Evolutionary conservation across 2,113 vertebrate genomes (phyloP), one percentile per base, ranked within the genome.

Genomic region (Pluvialis apricaria): DNA sequence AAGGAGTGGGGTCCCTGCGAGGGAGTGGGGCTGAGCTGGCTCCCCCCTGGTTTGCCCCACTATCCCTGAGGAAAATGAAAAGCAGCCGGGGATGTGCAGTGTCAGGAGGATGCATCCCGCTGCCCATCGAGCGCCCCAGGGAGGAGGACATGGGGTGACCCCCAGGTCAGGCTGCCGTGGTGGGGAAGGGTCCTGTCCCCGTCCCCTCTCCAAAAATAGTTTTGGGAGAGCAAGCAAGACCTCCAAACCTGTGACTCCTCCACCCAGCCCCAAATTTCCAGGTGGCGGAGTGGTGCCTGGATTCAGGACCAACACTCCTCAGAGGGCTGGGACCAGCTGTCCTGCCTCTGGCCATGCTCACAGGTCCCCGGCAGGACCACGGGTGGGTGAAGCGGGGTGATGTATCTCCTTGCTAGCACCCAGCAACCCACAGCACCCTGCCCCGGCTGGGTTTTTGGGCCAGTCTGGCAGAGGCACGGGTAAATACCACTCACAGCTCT

Each of bases 401-500:
- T 78, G 82, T 40, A n/a, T 31, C 78, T 44, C 18, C 42, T 62
- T 34, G 21, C 73, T 29, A 34, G 60, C 28, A 34, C 9, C 42
- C 34, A 64, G 29, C 7, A 32, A n/a, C 38, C 16, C 3, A 17
- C 69, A 51, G 55, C 61, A 11, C 52, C 40, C 31, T 82, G 36
- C 42, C 91, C 88, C 34, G 12, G 40, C 71, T 54, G 60, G 47
- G 51, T 26, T 49, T 57, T 57, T 2, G 4, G 64, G 55, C 68
- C 16, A 5, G 72, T 70, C 92, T 73, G 76, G 54, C 6, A 0
- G 91, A 73, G 82, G 88, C 69, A 61, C 2, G 34, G 79, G 91
- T 92, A 94, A 96, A 85, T 47, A 83, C 93, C 1, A 22, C 82
- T 95, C 72, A 25, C 76, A 89, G 76, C 92, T 95, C 94, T 6